Conservation (phyloP, 2,113 vertebrate species). For the Scolopax mira region DNA sequence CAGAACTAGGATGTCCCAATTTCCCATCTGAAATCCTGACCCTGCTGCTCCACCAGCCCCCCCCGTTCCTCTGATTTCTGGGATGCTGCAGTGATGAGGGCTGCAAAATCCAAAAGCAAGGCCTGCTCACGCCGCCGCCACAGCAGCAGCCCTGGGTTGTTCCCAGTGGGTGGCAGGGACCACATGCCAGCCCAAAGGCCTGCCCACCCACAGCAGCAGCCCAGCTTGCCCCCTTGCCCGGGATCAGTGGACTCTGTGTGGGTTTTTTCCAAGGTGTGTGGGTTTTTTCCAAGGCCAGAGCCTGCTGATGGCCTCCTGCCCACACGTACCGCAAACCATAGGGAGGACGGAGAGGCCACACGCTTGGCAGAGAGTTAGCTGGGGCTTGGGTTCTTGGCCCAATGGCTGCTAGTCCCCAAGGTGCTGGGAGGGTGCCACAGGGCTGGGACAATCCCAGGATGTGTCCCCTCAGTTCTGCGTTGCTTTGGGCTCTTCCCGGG, state of each 20-base stretch:
- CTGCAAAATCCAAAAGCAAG: not conserved
- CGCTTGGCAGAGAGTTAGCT: not conserved
- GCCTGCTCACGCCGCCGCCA: accelerated
- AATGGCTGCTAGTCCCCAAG: not conserved
- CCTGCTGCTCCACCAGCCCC: not conserved
- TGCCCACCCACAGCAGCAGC: not conserved
- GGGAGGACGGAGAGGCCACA: not conserved
- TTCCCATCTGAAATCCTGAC: not conserved
- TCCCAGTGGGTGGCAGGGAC: not conserved
- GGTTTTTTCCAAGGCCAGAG: not conserved
- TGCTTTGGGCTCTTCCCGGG: not conserved
- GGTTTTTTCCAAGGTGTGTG: not conserved
- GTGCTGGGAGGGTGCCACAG: not conserved
- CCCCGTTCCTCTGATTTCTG: not conserved
- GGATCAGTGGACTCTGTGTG: accelerated
- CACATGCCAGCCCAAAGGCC: accelerated
- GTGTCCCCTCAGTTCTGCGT: accelerated
- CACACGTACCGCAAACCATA: not conserved
- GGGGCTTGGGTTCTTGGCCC: not conserved
- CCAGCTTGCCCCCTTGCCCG: not conserved
- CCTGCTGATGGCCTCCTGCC: not conserved
- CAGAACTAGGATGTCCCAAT: not conserved
- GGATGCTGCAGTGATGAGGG: not conserved
- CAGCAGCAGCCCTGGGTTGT: not conserved
- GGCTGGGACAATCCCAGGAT: not conserved